Evolutionary conservation across 2,888 invertebrate genomes (phyloP).

Genomic region (Drosophila siamana): DNA sequence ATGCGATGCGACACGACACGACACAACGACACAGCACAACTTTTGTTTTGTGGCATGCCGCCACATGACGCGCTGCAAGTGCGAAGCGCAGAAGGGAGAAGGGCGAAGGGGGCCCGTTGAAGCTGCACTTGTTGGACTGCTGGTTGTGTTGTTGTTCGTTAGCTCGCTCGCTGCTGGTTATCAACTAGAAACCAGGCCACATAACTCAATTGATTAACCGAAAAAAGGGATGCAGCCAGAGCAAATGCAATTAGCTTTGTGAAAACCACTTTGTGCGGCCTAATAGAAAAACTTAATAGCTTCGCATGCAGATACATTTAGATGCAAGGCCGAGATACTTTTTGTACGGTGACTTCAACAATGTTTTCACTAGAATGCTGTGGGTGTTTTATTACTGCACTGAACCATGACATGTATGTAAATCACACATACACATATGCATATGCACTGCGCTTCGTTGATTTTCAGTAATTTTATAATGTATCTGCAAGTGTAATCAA

Average conservation of each 20-base stretch:
- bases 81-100: too few relatives aligned
- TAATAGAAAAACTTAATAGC: constrained; percentile 53
- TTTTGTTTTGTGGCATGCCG: background rate
- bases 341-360: background rate
- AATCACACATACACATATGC: constrained; percentile 29
- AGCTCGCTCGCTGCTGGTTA: background rate
- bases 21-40: too few relatives aligned
- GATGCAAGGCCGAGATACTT: constrained; percentile 38
- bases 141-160: constrained; percentile 26
- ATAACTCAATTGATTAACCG: constrained; percentile 62
- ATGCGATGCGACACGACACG: too few relatives aligned
- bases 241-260: constrained; percentile 56
- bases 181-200: constrained; percentile 20
- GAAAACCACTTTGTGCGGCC: constrained; percentile 35
- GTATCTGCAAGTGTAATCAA: constrained; percentile 77
- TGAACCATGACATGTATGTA: constrained; percentile 67
- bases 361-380: constrained; percentile 17
- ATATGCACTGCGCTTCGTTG: constrained; percentile 69
- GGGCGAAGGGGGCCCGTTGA: too few relatives aligned
- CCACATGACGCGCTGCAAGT: constrained; percentile 12
- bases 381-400: constrained; percentile 42
- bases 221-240: constrained; percentile 22
- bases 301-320: constrained; percentile 26
- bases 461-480: constrained; percentile 67
- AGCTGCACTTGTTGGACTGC: constrained; percentile 17